phyloP scores from a whole-genome alignment of 2,888 invertebrate genomes.

The Tetranychus truncatus region DNA sequence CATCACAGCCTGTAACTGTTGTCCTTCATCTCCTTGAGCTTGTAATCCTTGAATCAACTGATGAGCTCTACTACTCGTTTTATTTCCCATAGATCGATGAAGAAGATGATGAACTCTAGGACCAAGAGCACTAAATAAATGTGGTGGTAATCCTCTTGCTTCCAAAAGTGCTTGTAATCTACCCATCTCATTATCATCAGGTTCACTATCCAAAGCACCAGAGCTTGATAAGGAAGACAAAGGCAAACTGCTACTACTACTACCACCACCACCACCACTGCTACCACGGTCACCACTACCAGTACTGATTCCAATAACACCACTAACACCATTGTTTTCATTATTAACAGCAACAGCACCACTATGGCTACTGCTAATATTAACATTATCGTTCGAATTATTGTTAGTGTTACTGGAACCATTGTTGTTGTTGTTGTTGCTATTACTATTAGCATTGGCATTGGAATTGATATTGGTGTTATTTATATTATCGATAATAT shows the following conservation, averaged over 20 bases:
- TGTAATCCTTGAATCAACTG: slow-evolving; percentile 77
- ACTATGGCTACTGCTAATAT: neutral
- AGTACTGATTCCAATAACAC: neutral
- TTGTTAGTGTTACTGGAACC: neutral
- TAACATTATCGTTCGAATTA: neutral
- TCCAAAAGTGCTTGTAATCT: slow-evolving; percentile 81
- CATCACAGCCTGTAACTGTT: slow-evolving; percentile 85
- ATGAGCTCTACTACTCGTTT: slow-evolving; percentile 68
- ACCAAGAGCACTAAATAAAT: slow-evolving; percentile 81
- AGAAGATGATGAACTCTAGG: slow-evolving; percentile 89
- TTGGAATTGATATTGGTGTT: neutral
- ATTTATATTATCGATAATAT: neutral
- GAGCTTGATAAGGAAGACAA: neutral
- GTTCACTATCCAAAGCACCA: slow-evolving; percentile 36
- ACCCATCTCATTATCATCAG: slow-evolving; percentile 87
- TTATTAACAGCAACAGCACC: neutral
- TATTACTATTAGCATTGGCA: neutral
- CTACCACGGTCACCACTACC: neutral
- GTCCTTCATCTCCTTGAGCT: slow-evolving; percentile 80
- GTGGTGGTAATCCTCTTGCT: slow-evolving; percentile 85
- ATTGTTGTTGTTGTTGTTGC: neutral
- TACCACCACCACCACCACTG: neutral
- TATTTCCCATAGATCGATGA: slow-evolving; percentile 78
- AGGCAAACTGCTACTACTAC: neutral
- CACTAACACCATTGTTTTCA: neutral